Evolutionary conservation across 2,113 vertebrate genomes (phyloP).

Genomic region (Psephotus haematonotus): DNA sequence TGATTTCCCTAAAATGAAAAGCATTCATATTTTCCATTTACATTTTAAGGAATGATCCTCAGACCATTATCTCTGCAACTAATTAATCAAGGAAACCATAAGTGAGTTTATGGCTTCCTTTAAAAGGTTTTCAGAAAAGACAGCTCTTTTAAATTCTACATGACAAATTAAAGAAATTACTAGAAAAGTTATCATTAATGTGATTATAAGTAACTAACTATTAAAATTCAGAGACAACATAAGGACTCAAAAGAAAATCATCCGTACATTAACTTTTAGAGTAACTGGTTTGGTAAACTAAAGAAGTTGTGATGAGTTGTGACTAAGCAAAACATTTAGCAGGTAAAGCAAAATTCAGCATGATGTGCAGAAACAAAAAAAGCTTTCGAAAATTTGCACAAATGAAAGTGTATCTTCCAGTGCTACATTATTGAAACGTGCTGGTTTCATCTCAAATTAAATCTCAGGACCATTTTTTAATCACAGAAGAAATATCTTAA

Average conservation of each 20-base stretch:
- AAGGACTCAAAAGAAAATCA: not conserved
- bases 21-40: not conserved
- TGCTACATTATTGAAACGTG: not conserved
- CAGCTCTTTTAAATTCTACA: not conserved
- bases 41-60: not conserved
- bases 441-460: not conserved
- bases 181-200: not conserved
- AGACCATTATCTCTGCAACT: not conserved
- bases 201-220: not conserved
- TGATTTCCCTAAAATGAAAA: conserved; percentile 77
- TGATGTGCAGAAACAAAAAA: not conserved
- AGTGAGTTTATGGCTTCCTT: not conserved
- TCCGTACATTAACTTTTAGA: not conserved
- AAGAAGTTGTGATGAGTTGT: not conserved
- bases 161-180: not conserved
- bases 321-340: not conserved
- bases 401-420: not conserved
- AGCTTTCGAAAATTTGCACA: not conserved
- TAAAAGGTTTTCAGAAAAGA: not conserved
- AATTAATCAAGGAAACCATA: not conserved
- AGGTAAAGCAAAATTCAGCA: not conserved
- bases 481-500: not conserved
- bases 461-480: not conserved
- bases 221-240: not conserved
- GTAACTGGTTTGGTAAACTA: not conserved